Conservation (phyloP, 2,797 vertebrate genomes). For the Diplodus puntazzo region DNA sequence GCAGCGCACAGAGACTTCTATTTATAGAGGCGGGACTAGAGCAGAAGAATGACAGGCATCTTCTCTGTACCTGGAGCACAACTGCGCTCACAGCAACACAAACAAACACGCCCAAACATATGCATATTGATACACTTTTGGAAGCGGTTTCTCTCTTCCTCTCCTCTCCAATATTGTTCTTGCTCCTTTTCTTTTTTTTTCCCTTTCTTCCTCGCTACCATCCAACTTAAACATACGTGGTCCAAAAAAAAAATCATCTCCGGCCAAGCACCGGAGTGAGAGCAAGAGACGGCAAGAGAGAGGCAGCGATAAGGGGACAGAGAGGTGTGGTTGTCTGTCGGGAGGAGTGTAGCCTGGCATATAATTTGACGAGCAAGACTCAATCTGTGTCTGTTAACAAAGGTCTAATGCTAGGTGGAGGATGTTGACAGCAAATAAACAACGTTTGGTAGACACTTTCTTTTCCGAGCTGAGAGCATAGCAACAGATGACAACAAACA, state of each 20-base stretch:
- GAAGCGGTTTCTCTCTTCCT: slow-evolving; percentile 23
- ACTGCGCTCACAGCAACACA: slow-evolving; percentile 50
- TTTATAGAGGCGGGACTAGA: slow-evolving; percentile 80
- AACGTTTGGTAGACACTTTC: slow-evolving; percentile 37
- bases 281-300: not conserved
- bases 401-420: slow-evolving; percentile 40
- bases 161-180: not conserved
- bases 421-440: slow-evolving; percentile 61
- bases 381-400: slow-evolving; percentile 62
- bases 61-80: slow-evolving; percentile 63
- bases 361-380: slow-evolving; percentile 57
- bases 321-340: slow-evolving; percentile 24
- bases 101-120: slow-evolving; percentile 59
- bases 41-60: slow-evolving; percentile 75
- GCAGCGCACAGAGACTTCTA: slow-evolving; percentile 70
- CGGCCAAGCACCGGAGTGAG: not conserved
- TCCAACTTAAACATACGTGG: slow-evolving; percentile 3
- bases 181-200: not conserved
- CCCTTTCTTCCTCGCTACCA: slow-evolving; percentile 9
- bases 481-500: slow-evolving; percentile 57
- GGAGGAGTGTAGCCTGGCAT: slow-evolving; percentile 6
- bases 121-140: slow-evolving; percentile 47
- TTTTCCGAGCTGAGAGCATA: slow-evolving; percentile 29
- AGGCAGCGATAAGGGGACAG: slow-evolving; percentile 7
- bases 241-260: slow-evolving; percentile 12